These are phyloP conservation scores for Poeciliopsis turneri DNA, from an alignment of 2,797 vertebrate species.

Conservation along the genomic window DNA sequence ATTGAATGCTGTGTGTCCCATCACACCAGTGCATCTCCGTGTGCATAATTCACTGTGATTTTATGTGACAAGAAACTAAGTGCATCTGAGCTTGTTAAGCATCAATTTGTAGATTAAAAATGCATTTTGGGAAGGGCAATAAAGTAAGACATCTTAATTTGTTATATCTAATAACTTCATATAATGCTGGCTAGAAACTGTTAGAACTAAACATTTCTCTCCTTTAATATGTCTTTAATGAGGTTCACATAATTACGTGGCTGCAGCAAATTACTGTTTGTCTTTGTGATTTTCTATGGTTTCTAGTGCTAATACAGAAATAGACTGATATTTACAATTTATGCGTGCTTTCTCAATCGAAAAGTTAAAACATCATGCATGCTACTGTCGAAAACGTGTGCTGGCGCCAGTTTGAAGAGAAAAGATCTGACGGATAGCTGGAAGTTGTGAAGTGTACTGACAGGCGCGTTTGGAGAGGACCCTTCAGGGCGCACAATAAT, in stretches of 20 bases:
- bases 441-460: conserved; percentile 42
- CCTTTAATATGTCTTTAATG: neutral
- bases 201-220: neutral
- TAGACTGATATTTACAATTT: neutral
- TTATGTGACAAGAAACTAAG: conserved; percentile 18
- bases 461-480: conserved; percentile 54
- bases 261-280: neutral
- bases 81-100: conserved; percentile 18
- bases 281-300: neutral
- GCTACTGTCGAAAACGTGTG: conserved; percentile 10
- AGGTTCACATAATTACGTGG: neutral
- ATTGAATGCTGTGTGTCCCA: conserved; percentile 11
- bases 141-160: neutral
- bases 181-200: neutral
- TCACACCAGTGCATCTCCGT: conserved; percentile 4
- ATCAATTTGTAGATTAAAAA: conserved; percentile 10
- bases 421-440: conserved; percentile 55
- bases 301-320: neutral
- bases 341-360: neutral
- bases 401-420: conserved; percentile 39
- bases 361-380: neutral
- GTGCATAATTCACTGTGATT: conserved; percentile 15
- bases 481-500: conserved; percentile 49
- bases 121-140: conserved; percentile 1
- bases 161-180: neutral